Evolutionary conservation across 2,888 invertebrate species (phyloP), one percentile per base, ranked within the genome.

Genomic region (Amiota minor): DNA sequence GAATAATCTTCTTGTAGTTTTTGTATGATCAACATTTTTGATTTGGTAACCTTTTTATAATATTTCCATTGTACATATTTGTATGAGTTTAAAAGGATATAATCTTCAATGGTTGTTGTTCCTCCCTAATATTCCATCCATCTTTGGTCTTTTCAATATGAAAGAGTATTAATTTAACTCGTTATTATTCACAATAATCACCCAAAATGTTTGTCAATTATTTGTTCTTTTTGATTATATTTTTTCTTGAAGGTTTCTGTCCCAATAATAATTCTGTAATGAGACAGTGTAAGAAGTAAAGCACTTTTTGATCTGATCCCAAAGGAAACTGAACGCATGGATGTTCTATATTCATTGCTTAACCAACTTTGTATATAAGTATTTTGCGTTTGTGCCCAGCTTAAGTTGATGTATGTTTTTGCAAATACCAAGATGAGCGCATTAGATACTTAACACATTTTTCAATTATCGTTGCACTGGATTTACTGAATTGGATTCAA

Each of bases 381-480:
- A 10, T 68, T 23, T 35, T 68, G 20, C 12, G 12, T 50, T 23
- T 68, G 72, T 75, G 78, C 72, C 75, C 72, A 73, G 78, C 74
- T 80, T 79, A 81, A 73, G 78, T 71, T 77, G 67, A 70, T 45
- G 78, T 76, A 78, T 82, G 79, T 83, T 83, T 80, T 83, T 81
- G 80, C 56, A 84, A 84, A 83, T 80, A 80, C 79, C 79, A 75
- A 82, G 83, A 83, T 86, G 85, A 86, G 83, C 81, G 83, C 85
- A 86, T 86, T 86, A 86, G 79, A 82, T 82, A 82, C 82, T 88
- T 88, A 88, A 86, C 88, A 87, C 88, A 87, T 87, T 84, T 85
- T 77, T 74, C 78, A 86, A 87, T 87, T 85, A 81, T 75, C 70
- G 68, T 73, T 75, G 69, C 71, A 77, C 78, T 84, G 85, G 86